Base-by-base conservation (phyloP, 1,140 invertebrate genomes). In the Dinothrombium tinctorium region DNA sequence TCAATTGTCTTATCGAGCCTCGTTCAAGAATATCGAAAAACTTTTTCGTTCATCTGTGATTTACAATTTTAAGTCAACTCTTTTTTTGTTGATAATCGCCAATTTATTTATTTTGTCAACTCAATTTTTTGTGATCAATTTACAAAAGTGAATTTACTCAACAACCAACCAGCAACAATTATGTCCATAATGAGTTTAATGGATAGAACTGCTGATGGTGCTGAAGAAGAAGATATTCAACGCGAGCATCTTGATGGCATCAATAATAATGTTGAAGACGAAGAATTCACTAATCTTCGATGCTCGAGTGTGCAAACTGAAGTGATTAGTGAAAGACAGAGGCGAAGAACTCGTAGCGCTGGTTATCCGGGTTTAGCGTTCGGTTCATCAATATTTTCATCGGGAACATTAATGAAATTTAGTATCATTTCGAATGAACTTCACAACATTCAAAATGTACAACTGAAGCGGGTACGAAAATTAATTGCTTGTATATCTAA, bases 321-420 rank as follows among this genome's bases (percentile, higher is more conserved):
- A 59, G 71, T 83, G 22, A 66, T 83, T 20, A 79, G 79, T 53
- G 65, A 79, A 44, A 64, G 79, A 37, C 63, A 73, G 45, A 22
- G 49, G n/a, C 69, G 73, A 41, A 46, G 55, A 22, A 50, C 53
- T 35, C 64, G 78, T 57, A 84, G 79, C 57, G 71, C 79, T 3
- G 82, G 87, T 55, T 90, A 89, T 63, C 83, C 82, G 0, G 83
- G 83, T 4, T 59, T 90, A 7, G 80, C 80, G 0, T 84, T 89
- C 51, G 81, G 79, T 17, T 72, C 72, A 45, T 84, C 81, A 17
- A 78, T 86, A 53, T 89, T 94, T 58, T 86, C 80, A 55, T 90
- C 86, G 33, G 86, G 90, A 57, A 90, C 87, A 2, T 76, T 90
- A 71, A 92, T 95, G 74, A 92, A 89, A 62, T 90, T 92, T 63